A percentile compares a stretch with the other conserved stretches of the same genome.
Evolutionary conservation across 2,888 invertebrate genomes (phyloP).

Genomic region (Xestia xanthographa): DNA sequence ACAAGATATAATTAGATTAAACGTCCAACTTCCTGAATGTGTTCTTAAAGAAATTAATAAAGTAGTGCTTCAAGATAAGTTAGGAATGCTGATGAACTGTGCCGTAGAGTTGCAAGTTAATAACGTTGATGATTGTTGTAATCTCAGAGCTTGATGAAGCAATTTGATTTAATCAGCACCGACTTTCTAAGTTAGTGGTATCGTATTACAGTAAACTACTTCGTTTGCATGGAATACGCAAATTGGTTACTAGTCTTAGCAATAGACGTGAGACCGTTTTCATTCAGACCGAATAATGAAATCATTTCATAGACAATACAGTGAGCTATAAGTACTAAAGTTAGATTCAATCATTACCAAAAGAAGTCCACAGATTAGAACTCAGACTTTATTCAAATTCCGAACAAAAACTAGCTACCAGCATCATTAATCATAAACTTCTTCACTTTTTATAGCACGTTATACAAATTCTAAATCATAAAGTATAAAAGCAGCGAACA

Average conservation of each 20-base stretch:
- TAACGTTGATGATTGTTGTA: slow-evolving; percentile 61
- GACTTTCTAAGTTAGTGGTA: slow-evolving; percentile 65
- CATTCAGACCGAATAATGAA: not conserved
- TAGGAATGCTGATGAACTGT: slow-evolving; percentile 31
- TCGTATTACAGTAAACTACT: slow-evolving; percentile 52
- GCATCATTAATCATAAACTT: slow-evolving; percentile 33
- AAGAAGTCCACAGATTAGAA: slow-evolving; percentile 6
- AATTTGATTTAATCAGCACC: slow-evolving; percentile 66
- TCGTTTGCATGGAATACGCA: slow-evolving; percentile 55
- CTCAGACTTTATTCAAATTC: slow-evolving; percentile 20
- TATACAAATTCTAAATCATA: slow-evolving; percentile 52
- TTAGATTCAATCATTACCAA: slow-evolving; percentile 15
- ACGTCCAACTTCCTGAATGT: slow-evolving; percentile 26
- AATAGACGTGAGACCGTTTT: not conserved
- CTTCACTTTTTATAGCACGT: slow-evolving; percentile 34
- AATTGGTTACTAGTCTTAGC: slow-evolving; percentile 42
- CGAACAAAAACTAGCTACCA: slow-evolving; percentile 39
- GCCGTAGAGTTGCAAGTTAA: slow-evolving; percentile 49
- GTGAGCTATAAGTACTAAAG: not conserved
- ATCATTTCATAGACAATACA: not conserved
- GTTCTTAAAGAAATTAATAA: slow-evolving; percentile 40
- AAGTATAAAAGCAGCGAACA: slow-evolving; percentile 47
- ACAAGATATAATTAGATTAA: slow-evolving; percentile 47
- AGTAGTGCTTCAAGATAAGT: slow-evolving; percentile 38
- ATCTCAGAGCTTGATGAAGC: slow-evolving; percentile 65